A percentile compares a stretch with the other conserved stretches of the same genome.
Conservation (phyloP, 2,888 invertebrate genomes). For the Panopea generosa region DNA sequence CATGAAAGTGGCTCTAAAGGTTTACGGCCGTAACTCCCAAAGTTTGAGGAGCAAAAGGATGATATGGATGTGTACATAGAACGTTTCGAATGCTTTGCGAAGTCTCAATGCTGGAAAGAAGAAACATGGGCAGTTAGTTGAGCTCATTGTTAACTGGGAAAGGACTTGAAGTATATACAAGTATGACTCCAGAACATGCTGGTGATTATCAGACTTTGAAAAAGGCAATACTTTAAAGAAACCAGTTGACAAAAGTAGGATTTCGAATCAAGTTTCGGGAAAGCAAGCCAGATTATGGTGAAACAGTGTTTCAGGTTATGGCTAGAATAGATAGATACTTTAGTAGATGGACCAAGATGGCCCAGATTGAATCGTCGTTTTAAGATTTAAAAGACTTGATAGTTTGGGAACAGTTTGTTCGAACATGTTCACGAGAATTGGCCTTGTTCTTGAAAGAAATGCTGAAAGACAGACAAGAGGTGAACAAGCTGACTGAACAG, state of each 20-base stretch:
- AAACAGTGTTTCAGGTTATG: constrained; percentile 24
- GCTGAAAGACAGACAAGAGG: constrained; percentile 5
- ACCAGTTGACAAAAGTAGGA: constrained; percentile 31
- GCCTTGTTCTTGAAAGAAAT: constrained; percentile 17
- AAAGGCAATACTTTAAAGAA: constrained; percentile 20
- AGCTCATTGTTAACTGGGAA: constrained; percentile 37
- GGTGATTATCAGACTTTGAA: constrained; percentile 27
- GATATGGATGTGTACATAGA: constrained; percentile 30
- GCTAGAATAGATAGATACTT: constrained; percentile 16
- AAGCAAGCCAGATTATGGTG: constrained; percentile 17
- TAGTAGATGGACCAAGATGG: constrained; percentile 15
- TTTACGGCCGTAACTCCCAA: no score
- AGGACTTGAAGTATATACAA: constrained; percentile 38
- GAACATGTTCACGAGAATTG: constrained; percentile 10
- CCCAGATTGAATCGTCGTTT: constrained; percentile 5
- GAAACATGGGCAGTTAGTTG: constrained; percentile 34
- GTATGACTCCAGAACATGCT: constrained; percentile 25
- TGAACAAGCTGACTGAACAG: constrained; percentile 16
- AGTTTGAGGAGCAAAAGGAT: constrained; percentile 30
- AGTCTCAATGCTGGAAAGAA: constrained; percentile 20
- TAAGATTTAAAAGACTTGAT: constrained; percentile 16
- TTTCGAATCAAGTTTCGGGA: constrained; percentile 23
- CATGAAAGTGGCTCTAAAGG: no score
- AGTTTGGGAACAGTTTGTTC: constrained; percentile 23
- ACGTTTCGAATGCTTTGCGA: constrained; percentile 32